These are phyloP conservation scores for Perodicticus potto DNA, from an alignment of 2,797 vertebrate genomes.

Conservation along the genomic window DNA sequence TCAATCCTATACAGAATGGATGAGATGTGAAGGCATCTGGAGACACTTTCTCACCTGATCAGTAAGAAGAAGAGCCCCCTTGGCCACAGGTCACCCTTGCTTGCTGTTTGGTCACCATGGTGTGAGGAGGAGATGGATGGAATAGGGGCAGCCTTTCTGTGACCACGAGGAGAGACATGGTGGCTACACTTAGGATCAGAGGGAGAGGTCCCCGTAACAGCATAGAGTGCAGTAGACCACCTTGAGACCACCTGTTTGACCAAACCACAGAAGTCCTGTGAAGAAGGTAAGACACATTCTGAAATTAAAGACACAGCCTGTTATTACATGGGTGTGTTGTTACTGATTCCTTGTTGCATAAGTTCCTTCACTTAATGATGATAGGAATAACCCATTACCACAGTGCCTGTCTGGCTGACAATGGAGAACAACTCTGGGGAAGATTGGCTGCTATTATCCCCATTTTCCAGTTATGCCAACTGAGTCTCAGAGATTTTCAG, in stretches of 20 bases:
- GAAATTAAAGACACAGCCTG: rapidly evolving
- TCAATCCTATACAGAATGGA: neutral
- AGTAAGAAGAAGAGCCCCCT: neutral
- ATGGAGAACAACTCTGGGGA: neutral
- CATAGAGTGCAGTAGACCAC: neutral
- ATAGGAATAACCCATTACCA: rapidly evolving
- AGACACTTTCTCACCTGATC: neutral
- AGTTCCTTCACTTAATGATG: neutral
- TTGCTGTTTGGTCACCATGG: neutral
- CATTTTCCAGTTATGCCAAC: neutral
- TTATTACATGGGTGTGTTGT: rapidly evolving
- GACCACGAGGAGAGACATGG: neutral
- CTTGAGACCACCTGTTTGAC: too few relatives aligned
- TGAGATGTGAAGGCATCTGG: neutral
- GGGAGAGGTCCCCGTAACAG: neutral
- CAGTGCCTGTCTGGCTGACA: neutral
- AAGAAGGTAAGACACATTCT: rapidly evolving
- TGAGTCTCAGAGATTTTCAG: neutral
- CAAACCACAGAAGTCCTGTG: neutral
- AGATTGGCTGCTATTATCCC: rapidly evolving
- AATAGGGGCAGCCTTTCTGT: neutral
- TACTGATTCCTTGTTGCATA: rapidly evolving
- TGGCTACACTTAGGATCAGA: neutral
- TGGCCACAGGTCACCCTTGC: neutral
- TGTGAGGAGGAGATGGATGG: neutral